These are phyloP conservation scores for Corythoichthys haematopterus DNA, from an alignment of 2,113 vertebrate genomes.

Conservation along the genomic window DNA sequence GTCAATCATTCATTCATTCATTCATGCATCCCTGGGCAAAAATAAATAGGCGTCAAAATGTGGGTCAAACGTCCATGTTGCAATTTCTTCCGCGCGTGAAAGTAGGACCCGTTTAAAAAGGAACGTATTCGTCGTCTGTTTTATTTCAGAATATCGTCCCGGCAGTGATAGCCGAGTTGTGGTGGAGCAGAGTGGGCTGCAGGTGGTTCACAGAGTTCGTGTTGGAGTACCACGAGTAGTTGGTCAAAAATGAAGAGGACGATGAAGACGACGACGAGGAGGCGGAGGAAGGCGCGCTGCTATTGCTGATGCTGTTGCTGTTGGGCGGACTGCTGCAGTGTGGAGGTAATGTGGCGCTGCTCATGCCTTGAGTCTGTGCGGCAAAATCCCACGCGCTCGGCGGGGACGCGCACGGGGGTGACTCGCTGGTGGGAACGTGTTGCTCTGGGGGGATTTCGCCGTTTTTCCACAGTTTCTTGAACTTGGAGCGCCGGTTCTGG, in stretches of 20 bases:
- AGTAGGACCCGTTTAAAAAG: conserved; percentile 44
- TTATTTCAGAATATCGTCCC: conserved; percentile 85
- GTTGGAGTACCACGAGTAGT: conserved; percentile 90
- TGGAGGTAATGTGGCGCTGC: conserved; percentile 74
- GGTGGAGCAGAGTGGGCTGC: conserved; percentile 78
- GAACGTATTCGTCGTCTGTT: conserved; percentile 38
- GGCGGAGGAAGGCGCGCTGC: neutral
- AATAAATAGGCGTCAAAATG: conserved; percentile 75
- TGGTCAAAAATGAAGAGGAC: conserved; percentile 82
- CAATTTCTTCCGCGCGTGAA: conserved; percentile 31
- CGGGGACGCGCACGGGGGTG: conserved; percentile 82
- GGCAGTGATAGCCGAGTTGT: conserved; percentile 78
- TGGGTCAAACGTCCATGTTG: conserved; percentile 41
- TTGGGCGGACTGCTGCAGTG: conserved; percentile 75
- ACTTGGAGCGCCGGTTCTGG: conserved; percentile 91
- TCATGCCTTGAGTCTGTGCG: conserved; percentile 78
- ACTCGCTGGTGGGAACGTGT: conserved; percentile 78
- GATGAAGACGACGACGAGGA: conserved; percentile 35
- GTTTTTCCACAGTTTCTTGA: conserved; percentile 98
- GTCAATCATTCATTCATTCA: conserved; percentile 53
- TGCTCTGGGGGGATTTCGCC: conserved; percentile 88
- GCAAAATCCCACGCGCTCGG: conserved; percentile 86
- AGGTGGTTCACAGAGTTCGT: conserved; percentile 79
- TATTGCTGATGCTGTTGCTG: conserved; percentile 7
- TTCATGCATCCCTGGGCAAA: conserved; percentile 55